Evolutionary conservation across 2,797 vertebrate genomes (phyloP), one percentile per base, ranked within the genome.

Genomic region (Poecilia picta): DNA sequence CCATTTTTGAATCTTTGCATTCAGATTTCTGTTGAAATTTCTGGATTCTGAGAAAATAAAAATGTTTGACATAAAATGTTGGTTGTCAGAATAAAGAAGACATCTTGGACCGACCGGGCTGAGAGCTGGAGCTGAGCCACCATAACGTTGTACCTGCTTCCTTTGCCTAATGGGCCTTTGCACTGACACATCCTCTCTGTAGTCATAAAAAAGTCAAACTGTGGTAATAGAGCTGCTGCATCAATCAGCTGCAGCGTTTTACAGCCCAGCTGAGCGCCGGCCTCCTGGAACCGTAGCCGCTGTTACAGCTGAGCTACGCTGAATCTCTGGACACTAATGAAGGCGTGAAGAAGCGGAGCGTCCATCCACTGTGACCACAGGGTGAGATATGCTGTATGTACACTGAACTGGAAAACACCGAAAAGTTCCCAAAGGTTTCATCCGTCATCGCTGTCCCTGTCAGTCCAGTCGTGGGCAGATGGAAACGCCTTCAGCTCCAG

Each of bases 201-300:
- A 1, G 46, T 77, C 75, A 77, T 36, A 83, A 77, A 85, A 79
- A 74, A 53, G 74, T 36, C 72, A 84, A 85, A 83, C 73, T 68
- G 36, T 76, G 81, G 83, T 81, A 59, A 82, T 74, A 79, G 64
- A 57, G 85, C 86, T 39, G 83, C 81, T 79, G 66, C 85, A 79
- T 83, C 77, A 20, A 77, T 88, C 85, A 81, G 16, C 51, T 73
- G 76, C 45, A 10, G 81, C 75, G 4, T 73, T 78, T 89, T 66
- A 75, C 15, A 88, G 85, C 85, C 74, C 75, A 49, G 84, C 85
- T 79, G 78, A 90, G 88, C 85, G 64, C 81, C 86, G 83, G 88
- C 86, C 88, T 83, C 77, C 10, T 59, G 77, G 87, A 68, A 68
- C 64, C 10, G 23, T 78, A 77, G 81, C 72, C 51, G 73, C 81